Evolutionary conservation across 2,888 invertebrate species (phyloP).

Genomic region (Latrodectus hesperus): DNA sequence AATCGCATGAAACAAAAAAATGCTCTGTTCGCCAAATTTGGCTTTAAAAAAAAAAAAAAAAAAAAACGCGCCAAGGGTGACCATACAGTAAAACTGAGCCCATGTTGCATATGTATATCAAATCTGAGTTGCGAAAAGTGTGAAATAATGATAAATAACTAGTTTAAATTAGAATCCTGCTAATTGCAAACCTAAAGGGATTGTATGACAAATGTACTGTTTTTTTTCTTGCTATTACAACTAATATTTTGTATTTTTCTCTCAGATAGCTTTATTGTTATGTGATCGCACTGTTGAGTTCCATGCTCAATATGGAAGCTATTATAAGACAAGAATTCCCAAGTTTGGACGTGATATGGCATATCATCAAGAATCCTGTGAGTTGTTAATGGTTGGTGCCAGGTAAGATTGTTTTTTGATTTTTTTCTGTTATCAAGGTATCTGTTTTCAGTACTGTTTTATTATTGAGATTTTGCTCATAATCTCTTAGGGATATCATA

Average conservation of each 20-base stretch:
- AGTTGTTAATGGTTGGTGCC: slow-evolving; percentile 92
- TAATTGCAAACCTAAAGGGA: no score
- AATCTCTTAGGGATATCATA: background rate
- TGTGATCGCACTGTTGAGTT: slow-evolving; percentile 95
- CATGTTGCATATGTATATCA: no score
- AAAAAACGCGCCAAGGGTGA: no score
- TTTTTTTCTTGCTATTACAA: background rate
- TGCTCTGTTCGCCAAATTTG: no score
- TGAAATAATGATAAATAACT: no score
- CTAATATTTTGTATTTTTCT: slow-evolving; percentile 70
- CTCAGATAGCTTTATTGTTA: slow-evolving; percentile 90
- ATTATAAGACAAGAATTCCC: slow-evolving; percentile 92
- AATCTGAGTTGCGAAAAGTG: no score
- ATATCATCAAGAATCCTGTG: slow-evolving; percentile 91
- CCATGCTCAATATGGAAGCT: slow-evolving; percentile 94
- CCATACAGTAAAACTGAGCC: no score
- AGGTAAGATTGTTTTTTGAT: slow-evolving; percentile 78
- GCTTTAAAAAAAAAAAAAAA: no score
- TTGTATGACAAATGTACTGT: background rate
- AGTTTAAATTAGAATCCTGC: no score
- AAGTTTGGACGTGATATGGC: slow-evolving; percentile 95
- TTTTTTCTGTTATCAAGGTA: background rate
- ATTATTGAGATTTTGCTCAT: background rate
- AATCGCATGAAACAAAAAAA: no score
- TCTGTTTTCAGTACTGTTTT: background rate